Conservation (phyloP, 2,113 vertebrate genomes). For the Pterocles gutturalis region DNA sequence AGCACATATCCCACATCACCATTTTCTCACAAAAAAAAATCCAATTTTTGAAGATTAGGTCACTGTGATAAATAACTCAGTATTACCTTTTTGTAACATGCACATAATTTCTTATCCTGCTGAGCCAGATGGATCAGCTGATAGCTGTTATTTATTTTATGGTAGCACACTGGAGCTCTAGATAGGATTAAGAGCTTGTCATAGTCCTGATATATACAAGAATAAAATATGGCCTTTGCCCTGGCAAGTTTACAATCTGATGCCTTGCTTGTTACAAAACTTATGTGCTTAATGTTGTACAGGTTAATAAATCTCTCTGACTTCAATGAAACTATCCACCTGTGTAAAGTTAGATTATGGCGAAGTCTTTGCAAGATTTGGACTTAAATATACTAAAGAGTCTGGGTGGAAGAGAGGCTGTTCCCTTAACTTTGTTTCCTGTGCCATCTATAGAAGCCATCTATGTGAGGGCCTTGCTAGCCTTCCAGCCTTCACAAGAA, state of each 20-base stretch:
- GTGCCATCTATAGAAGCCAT: neutral
- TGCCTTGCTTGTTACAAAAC: constrained; percentile 43
- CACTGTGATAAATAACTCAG: constrained; percentile 17
- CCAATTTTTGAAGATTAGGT: constrained; percentile 24
- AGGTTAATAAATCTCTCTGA: constrained; percentile 57
- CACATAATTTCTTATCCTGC: constrained; percentile 28
- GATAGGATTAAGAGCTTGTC: constrained; percentile 59
- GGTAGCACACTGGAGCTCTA: neutral
- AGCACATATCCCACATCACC: neutral
- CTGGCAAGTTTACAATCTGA: constrained; percentile 51
- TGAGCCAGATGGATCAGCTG: constrained; percentile 35
- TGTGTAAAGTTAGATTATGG: constrained; percentile 51
- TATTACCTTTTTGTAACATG: constrained; percentile 1
- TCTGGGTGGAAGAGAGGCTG: neutral
- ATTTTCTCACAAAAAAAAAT: neutral
- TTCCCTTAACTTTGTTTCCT: neutral
- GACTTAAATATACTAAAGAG: neutral
- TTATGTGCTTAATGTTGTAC: neutral
- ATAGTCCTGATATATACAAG: constrained; percentile 36
- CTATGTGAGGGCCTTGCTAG: neutral
- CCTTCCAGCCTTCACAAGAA: neutral
- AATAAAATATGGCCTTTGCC: constrained; percentile 51
- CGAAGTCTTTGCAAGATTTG: constrained; percentile 14
- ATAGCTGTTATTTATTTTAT: constrained; percentile 50
- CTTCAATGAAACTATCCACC: constrained; percentile 43